Evolutionary conservation across 2,888 invertebrate genomes (phyloP), one percentile per base, ranked within the genome.

Genomic region (Augochlorella aurata): DNA sequence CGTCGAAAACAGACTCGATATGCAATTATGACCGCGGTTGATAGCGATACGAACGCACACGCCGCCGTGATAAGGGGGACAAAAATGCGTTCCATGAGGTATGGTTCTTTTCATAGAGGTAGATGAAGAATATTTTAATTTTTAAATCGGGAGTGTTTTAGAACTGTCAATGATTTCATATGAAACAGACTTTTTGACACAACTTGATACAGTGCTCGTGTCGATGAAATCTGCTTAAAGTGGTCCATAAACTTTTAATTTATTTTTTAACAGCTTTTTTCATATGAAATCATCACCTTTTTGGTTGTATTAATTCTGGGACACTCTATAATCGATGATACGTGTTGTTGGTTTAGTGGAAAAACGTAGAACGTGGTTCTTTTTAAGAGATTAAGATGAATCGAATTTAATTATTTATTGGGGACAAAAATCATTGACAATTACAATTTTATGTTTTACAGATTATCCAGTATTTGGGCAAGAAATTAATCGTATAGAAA

Each of bases 31-130:
- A 70, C 77, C 54, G 70, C 81, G 58, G 73, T 76, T 68, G 72
- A 72, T 78, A 73, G 44, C 72, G 65, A 65, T 73, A 68, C 68
- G 80, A 82, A 73, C 61, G 49, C 72, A 63, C 68, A 69, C 70
- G 74, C 77, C 81, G 81, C 81, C 70, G 82, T 81, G 70, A 77
- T 74, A 82, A 76, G 82, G 76, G 81, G 81, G 73, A 73, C 45
- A 75, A 50, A 82, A 73, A 54, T 73, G 45, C 70, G 79, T 81
- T 81, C 67, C 79, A 58, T 58, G 61, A 74, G 68, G 61, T 75
- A 71, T 54, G 52, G 52, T 71, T 65, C 45, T 70, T 74, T 61
- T 50, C 47, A 74, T 50, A 70, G 50, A 44, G 65, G 44, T 38
- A 44, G 65, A 65, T 65, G 38, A 38, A 44, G 44, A 65, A 44